Evolutionary conservation across 2,888 invertebrate genomes (phyloP).

Genomic region (Leucoma salicis): DNA sequence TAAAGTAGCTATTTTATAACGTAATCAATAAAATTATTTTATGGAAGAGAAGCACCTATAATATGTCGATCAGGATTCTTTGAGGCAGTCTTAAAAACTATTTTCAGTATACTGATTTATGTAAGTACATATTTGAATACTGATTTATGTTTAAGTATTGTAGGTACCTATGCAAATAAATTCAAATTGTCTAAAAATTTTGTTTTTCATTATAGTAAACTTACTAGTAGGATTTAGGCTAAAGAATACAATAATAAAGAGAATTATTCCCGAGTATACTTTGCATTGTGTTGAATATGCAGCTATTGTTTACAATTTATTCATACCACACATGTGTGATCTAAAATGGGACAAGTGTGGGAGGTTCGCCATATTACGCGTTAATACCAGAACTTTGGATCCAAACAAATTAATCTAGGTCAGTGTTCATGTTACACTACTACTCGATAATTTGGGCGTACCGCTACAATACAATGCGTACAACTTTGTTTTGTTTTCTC

Average conservation of each 20-base stretch:
- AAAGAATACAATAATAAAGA: not conserved
- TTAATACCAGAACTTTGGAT: conserved; percentile 40
- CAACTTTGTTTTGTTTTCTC: not conserved
- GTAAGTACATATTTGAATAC: no score
- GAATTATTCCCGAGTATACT: not conserved
- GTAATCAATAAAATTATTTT: no score
- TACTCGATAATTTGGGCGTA: conserved; percentile 13
- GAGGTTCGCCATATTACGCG: conserved; percentile 51
- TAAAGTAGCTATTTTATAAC: no score
- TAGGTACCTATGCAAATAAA: no score
- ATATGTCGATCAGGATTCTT: no score
- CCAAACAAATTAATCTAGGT: conserved; percentile 67
- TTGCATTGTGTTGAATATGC: not conserved
- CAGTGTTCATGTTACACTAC: conserved; percentile 30
- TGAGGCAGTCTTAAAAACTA: no score
- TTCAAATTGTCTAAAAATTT: no score
- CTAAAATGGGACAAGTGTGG: conserved; percentile 74
- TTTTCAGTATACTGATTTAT: no score
- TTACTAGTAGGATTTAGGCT: not conserved
- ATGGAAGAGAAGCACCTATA: no score
- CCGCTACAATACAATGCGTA: conserved; percentile 11
- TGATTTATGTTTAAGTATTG: no score
- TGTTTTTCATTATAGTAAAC: no score
- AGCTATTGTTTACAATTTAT: conserved; percentile 44
- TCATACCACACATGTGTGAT: conserved; percentile 55